Conservation (phyloP, 2,797 vertebrate species). For the Falco rusticolus region DNA sequence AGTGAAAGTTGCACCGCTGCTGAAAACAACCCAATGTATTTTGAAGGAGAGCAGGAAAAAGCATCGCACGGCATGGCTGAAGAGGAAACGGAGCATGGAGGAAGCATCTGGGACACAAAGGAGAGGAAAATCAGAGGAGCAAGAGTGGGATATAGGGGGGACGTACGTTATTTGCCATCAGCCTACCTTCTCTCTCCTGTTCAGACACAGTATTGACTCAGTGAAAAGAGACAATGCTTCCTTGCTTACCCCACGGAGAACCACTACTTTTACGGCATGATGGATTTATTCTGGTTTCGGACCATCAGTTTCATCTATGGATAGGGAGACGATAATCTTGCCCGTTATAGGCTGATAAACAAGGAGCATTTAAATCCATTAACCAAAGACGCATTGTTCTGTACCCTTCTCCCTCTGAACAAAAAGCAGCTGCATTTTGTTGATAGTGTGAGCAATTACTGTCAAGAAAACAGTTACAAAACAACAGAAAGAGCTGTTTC, state of each 20-base stretch:
- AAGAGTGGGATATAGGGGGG: not conserved
- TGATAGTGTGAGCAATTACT: not conserved
- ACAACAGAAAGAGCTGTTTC: not conserved
- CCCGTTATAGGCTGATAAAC: constrained; percentile 33
- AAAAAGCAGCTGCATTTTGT: not conserved
- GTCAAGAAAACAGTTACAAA: not conserved
- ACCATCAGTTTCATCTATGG: not conserved
- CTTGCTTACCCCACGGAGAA: not conserved
- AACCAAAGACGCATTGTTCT: not conserved
- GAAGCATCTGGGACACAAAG: not conserved
- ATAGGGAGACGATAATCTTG: not conserved
- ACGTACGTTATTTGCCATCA: fast-evolving
- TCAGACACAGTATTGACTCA: not conserved
- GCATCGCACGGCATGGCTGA: fast-evolving
- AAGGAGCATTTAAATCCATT: constrained; percentile 28
- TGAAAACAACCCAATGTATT: fast-evolving
- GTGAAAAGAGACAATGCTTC: not conserved
- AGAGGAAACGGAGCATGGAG: not conserved
- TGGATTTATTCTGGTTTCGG: constrained; percentile 2
- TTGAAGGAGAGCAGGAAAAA: not conserved
- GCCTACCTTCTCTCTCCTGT: not conserved
- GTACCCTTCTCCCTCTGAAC: not conserved
- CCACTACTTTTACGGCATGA: not conserved
- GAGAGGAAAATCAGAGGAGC: not conserved
- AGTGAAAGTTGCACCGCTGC: not conserved